phyloP scores from a whole-genome alignment of 2,797 vertebrate genomes.

The Tenualosa ilisha region DNA sequence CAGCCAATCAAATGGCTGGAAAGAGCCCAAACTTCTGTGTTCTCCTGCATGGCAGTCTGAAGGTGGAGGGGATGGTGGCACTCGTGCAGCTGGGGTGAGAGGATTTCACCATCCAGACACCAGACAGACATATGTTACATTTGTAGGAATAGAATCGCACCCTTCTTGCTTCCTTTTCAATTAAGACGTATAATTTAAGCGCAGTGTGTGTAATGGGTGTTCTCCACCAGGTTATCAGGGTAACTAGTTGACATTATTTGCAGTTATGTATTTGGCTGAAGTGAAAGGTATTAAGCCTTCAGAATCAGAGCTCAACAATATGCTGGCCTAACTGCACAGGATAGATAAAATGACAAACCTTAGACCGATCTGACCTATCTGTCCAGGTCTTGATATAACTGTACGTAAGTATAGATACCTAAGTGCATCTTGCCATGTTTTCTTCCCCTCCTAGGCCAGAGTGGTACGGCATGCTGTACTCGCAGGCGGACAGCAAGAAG shows the following conservation, averaged over 20 bases:
- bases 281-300: neutral
- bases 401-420: too few relatives aligned
- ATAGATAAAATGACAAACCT: neutral
- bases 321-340: neutral
- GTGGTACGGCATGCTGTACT: slow-evolving; percentile 98
- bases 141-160: too few relatives aligned
- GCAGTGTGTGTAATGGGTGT: too few relatives aligned
- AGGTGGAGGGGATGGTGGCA: slow-evolving; percentile 98
- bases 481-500: slow-evolving; percentile 99
- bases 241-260: neutral
- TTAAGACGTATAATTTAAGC: too few relatives aligned
- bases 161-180: too few relatives aligned
- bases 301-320: neutral
- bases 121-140: neutral
- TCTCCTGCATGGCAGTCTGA: slow-evolving; percentile 93
- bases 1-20: slow-evolving; percentile 93
- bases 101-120: neutral
- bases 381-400: neutral
- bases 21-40: slow-evolving; percentile 99
- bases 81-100: slow-evolving; percentile 93
- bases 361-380: neutral
- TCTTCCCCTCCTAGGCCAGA: slow-evolving; percentile 77
- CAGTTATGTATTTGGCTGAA: neutral
- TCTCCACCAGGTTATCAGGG: too few relatives aligned
- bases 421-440: neutral